Evolutionary conservation across 1,140 invertebrate species (phyloP), one percentile per base, ranked within the genome.

Genomic region (Scaptodrosophila lebanonensis): DNA sequence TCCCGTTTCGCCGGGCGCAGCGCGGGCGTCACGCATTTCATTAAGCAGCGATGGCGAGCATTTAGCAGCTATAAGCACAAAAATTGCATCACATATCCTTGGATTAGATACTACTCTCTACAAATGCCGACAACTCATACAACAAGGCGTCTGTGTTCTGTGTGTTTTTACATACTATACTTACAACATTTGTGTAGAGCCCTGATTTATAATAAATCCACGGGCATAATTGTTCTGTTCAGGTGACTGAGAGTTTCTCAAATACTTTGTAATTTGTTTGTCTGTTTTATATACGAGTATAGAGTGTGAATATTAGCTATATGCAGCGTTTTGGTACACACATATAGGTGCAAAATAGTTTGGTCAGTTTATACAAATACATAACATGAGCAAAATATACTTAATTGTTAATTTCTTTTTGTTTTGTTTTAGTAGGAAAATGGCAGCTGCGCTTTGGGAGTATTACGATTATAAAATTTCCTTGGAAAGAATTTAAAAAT

Each of bases 11-110:
- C 92, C 92, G 88, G 94, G 92, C 61, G 91, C 89, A 36, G 91
- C 91, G 70, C 93, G 91, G 68, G 91, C 89, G 69, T 94, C 92
- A 66, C 90, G 90, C 59, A 96, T 91, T 88, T 95, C 93, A 88
- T 93, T 90, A 43, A 95, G 91, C 88, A 97, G 94, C 60, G 92
- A 92, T 65, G 95, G 95, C 63, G 93, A 89, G 66, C 92, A 89
- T 89, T 95, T 93, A 76, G 91, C 90, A 79, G 92, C 94, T 95
- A 87, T 49, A 91, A 90, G 70, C 66, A 67, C 59, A 84, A 33
- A 83, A 27, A 85, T 64, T 44, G 54, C 62, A 83, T 56, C 59
- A 68, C 52, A 30, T 44, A 58, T 39, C 73, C 79, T 64, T 48
- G 29, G 36, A 70, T 75, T 82, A 66, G 62, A 13, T 51, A 45